Base-by-base conservation (phyloP, 2,113 vertebrate species). In the Drymodes brunneopygia region DNA sequence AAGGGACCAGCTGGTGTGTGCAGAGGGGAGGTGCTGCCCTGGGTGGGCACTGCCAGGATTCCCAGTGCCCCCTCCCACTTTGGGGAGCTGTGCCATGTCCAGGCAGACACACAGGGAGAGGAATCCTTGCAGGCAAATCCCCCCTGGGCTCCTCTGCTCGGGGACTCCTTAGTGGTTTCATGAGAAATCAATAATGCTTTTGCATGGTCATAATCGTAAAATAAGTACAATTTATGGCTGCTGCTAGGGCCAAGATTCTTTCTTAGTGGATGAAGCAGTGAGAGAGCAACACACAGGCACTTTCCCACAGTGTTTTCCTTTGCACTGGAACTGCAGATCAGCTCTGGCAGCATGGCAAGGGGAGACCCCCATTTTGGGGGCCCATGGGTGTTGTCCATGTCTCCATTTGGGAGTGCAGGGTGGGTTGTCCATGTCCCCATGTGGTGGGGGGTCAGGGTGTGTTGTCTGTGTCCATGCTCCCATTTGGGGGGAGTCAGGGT, bases 121-220 rank as follows among this genome's bases (percentile, higher is more conserved):
- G 66, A 95, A 86, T 61, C 90, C 91, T 73, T 73, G 71, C 28
- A 66, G 84, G 85, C 12, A 1, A 87, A 84, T 75, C 81, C 92
- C 89, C 54, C 24, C 24, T 0, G 1, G 81, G 87, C 85, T 86
- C 10, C 79, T 77, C 67, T 1, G 1, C 81, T 60, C 10, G 0
- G 95, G 85, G 92, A 95, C 88, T 97, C 92, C 92, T 96, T 78
- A 74, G 90, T 0, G 51, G 90, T 80, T 95, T 96, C 86, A 95
- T 88, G 92, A 94, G 90, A 94, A 95, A 97, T 97, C 96, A 83
- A 94, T 97, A 91, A 73, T 54, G 71, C 88, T 96, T 95, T 94
- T 96, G 93, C 92, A 74, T 80, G 79, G 42, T 93, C 69, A 65
- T 95, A 95, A 95, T 95, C 5, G 3, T 93, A 58, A 96, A 94